Base-by-base conservation (phyloP, 2,797 vertebrate species). In the Cetoscarus ocellatus region DNA sequence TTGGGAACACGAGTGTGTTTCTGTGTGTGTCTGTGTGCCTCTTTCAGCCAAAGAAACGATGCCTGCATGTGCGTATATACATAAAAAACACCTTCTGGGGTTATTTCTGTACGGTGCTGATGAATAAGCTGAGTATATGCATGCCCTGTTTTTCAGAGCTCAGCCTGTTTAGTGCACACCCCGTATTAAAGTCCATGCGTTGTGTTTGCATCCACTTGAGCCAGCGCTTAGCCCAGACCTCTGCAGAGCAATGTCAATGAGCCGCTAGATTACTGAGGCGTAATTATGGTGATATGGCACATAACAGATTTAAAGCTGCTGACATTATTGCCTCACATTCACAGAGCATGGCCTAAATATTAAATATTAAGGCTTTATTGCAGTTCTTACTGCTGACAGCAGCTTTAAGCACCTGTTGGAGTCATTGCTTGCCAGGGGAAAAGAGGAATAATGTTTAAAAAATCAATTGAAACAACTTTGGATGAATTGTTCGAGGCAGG, bases 221-320 rank as follows among this genome's bases (percentile, higher is more conserved):
- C 59, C 49, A 49, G 12, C 19, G 45, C 66, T 83, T 49, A 38
- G 15, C 70, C 60, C 34, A 82, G 73, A 84, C 73, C 53, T 79
- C 69, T 79, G 63, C 67, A 63, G 61, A 40, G 18, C 18, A 19
- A 60, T 1, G 45, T 70, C 65, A 75, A 51, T 53, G 62, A 62
- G 69, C 61, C 54, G 56, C 40, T 69, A 75, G 61, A 75, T 75
- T 79, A 70, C 61, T 42, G 56, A 40, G 47, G 61, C 72, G 77
- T 75, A 70, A 67, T 72, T 77, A 69, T 6, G 44, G 49, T 79
- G 79, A 82, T 44, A 47, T 48, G 59, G 54, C 52, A 54, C 61
- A 69, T 48, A 74, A 86, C 61, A 73, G 47, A 83, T 65, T 80
- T 67, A 61, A 49, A 75, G 69, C 60, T 65, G 75, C 58, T 43